These are phyloP conservation scores for Nerophis lumbriciformis DNA, from an alignment of 2,113 vertebrate species.

Conservation along the genomic window DNA sequence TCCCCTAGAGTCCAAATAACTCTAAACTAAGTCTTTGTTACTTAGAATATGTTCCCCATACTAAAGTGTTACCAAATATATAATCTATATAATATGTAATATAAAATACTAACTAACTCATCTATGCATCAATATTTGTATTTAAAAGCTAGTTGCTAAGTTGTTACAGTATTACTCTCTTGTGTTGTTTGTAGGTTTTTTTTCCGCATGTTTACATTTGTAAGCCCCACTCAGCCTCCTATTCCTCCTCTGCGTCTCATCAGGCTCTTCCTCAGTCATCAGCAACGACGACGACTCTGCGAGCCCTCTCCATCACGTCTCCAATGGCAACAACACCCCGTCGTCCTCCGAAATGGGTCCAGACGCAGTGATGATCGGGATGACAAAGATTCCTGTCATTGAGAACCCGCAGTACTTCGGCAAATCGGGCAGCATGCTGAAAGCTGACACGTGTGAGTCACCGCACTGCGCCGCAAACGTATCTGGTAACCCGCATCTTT, in stretches of 20 bases:
- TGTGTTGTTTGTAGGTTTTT: background rate
- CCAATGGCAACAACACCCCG: conserved; percentile 96
- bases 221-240: conserved; percentile 11
- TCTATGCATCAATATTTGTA: too few species aligned
- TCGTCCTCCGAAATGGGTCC: conserved; percentile 95
- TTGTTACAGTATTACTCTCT: background rate
- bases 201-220: background rate
- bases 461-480: conserved; percentile 17
- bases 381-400: conserved; percentile 98
- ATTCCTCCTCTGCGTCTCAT: conserved; percentile 27
- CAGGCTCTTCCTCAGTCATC: conserved; percentile 97
- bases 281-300: conserved; percentile 98
- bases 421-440: conserved; percentile 90
- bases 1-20: too few species aligned
- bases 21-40: too few species aligned
- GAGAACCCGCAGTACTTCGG: conserved; percentile 99
- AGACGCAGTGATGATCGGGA: conserved; percentile 96
- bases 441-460: conserved; percentile 97
- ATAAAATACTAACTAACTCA: too few species aligned
- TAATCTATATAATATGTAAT: too few species aligned
- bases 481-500: conserved; percentile 42
- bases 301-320: conserved; percentile 97
- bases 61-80: too few species aligned
- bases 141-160: too few species aligned
- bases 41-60: too few species aligned